phyloP scores from a whole-genome alignment of 2,797 vertebrate species.

The Odontamblyopus lacepedii region DNA sequence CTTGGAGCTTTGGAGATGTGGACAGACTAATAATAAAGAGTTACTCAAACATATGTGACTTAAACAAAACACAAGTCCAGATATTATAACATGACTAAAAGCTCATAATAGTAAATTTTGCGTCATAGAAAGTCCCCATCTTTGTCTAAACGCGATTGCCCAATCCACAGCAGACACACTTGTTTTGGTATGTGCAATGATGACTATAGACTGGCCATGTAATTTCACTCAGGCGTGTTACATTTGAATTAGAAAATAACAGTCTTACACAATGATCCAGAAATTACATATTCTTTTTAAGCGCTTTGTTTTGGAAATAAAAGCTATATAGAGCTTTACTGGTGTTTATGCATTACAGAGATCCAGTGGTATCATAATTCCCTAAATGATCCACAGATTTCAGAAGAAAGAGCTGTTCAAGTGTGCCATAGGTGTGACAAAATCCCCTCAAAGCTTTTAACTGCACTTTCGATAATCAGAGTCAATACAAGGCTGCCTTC shows the following conservation, averaged over 20 bases:
- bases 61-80: too few species aligned
- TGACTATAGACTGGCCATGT: slow-evolving; percentile 24
- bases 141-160: background rate
- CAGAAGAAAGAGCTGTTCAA: background rate
- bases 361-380: background rate
- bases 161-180: background rate
- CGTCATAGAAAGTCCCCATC: too few species aligned
- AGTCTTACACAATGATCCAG: background rate
- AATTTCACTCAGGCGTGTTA: slow-evolving; percentile 26
- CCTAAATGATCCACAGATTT: background rate
- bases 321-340: background rate
- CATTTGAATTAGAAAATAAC: slow-evolving; percentile 19
- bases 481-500: slow-evolving; percentile 30
- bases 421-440: background rate
- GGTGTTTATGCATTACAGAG: background rate
- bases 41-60: too few species aligned
- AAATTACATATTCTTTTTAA: background rate
- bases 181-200: slow-evolving; percentile 18
- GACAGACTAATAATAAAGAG: too few species aligned
- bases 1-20: too few species aligned
- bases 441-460: slow-evolving; percentile 14
- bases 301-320: slow-evolving; percentile 23
- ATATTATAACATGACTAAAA: too few species aligned
- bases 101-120: too few species aligned
- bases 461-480: slow-evolving; percentile 28